These are phyloP conservation scores for Eudyptes chrysolophus DNA, from an alignment of 2,113 vertebrate genomes.

Conservation along the genomic window DNA sequence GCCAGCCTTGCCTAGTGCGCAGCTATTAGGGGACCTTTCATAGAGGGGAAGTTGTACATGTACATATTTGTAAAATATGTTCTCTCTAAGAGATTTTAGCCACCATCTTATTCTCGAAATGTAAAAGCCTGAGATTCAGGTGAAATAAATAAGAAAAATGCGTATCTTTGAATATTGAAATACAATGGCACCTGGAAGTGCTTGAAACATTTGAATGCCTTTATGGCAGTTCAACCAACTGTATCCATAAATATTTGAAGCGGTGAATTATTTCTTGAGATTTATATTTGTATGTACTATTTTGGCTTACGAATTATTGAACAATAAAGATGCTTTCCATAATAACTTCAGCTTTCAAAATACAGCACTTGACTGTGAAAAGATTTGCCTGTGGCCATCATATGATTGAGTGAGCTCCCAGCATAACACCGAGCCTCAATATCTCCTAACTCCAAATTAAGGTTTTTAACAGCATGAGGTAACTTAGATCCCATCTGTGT, in stretches of 20 bases:
- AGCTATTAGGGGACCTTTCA: not conserved
- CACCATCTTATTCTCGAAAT: not conserved
- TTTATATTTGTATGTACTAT: conserved; percentile 66
- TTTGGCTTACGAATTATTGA: conserved; percentile 45
- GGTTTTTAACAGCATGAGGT: not conserved
- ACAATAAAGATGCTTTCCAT: conserved; percentile 60
- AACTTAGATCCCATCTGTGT: not conserved
- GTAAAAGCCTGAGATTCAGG: not conserved
- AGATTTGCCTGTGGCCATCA: not conserved
- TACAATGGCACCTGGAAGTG: not conserved
- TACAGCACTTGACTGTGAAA: conserved; percentile 8
- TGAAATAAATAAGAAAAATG: conserved; percentile 4
- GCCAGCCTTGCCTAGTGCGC: not conserved
- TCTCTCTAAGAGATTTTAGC: not conserved
- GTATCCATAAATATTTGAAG: conserved; percentile 66
- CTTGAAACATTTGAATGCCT: not conserved
- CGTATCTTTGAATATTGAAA: not conserved
- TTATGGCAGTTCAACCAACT: conserved; percentile 11
- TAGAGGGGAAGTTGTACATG: not conserved
- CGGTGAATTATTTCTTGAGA: conserved; percentile 48
- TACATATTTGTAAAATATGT: not conserved
- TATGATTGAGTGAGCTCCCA: conserved; percentile 25
- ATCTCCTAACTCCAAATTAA: not conserved
- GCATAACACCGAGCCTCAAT: not conserved
- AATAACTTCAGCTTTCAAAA: conserved; percentile 57